phyloP scores from a whole-genome alignment of 2,113 vertebrate genomes.

The Eubucco bourcierii region DNA sequence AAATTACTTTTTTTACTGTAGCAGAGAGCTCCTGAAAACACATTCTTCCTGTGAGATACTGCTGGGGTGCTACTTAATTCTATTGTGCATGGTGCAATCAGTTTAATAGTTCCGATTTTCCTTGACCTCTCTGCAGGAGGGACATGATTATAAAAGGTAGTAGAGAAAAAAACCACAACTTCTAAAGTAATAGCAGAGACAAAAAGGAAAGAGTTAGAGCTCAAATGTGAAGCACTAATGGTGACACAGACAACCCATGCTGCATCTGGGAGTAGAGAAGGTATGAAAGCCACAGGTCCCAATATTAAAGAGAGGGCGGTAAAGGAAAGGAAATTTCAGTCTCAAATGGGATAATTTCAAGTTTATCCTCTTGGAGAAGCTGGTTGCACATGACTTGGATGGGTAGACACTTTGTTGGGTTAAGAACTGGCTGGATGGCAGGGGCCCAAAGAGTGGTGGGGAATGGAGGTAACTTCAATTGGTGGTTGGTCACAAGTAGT shows the following conservation, averaged over 20 bases:
- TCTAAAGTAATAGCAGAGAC: not conserved
- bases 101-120: conserved; percentile 1
- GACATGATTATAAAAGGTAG: not conserved
- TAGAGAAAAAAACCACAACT: not conserved
- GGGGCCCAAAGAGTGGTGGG: too few species aligned
- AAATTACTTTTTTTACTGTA: not conserved
- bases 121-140: not conserved
- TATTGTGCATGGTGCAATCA: not conserved
- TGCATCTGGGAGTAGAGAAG: not conserved
- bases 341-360: conserved; percentile 13
- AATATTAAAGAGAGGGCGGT: not conserved
- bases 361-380: too few species aligned
- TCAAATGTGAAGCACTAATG: not conserved
- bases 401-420: too few species aligned
- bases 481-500: too few species aligned
- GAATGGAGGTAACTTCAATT: too few species aligned
- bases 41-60: not conserved
- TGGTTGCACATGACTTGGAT: too few species aligned
- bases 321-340: conserved; percentile 33
- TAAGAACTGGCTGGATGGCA: too few species aligned
- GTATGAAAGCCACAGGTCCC: not conserved
- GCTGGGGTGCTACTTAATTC: conserved; percentile 1
- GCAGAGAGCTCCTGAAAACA: not conserved
- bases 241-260: not conserved
- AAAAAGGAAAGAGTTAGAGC: not conserved